Base-by-base conservation (phyloP, 2,888 invertebrate species). In the Pediacus dermestoides region DNA sequence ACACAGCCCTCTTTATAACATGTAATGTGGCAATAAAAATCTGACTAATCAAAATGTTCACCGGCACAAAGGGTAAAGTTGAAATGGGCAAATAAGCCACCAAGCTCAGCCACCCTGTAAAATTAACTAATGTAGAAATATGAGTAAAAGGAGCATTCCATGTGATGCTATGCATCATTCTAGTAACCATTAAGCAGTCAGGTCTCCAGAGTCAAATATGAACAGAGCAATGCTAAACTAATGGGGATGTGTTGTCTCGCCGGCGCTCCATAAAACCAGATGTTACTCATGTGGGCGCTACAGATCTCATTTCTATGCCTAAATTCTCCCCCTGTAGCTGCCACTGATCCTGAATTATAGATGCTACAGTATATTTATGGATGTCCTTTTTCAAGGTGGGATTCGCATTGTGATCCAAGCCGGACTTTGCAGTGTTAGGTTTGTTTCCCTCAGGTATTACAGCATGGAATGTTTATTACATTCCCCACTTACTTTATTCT, bases 241-340 rank as follows among this genome's bases (percentile, higher is more conserved):
- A 66, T 64, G 64, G 64, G 61, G 61, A 64, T 64, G 61, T 60
- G 64, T 61, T 64, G 64, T 63, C 61, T 59, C 61, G 55, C 50
- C 55, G 52, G 54, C 49, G 53, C 58, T 52, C 58, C 55, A 66
- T 65, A 64, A 66, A 64, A 59, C 61, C 62, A 63, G 63, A 63
- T 64, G 64, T 63, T 58, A 49, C 62, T 58, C 62, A 49, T 56
- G 57, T 55, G 60, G 58, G 55, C 57, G 57, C 54, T 55, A 55
- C 55, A 56, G 55, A 58, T 61, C 60, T 58, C 59, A 60, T 62
- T 61, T 60, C 56, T 58, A 57, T 60, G 55, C 54, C 48, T 50
- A 49, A 55, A 56, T 54, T 53, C 51, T 50, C 52, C 58, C 57
- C 52, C 50, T 46, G 51, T 55, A 51, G 50, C 55, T 52, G 55